Conservation (phyloP, 2,797 vertebrate species). For the Microctenopoma lineatum region DNA sequence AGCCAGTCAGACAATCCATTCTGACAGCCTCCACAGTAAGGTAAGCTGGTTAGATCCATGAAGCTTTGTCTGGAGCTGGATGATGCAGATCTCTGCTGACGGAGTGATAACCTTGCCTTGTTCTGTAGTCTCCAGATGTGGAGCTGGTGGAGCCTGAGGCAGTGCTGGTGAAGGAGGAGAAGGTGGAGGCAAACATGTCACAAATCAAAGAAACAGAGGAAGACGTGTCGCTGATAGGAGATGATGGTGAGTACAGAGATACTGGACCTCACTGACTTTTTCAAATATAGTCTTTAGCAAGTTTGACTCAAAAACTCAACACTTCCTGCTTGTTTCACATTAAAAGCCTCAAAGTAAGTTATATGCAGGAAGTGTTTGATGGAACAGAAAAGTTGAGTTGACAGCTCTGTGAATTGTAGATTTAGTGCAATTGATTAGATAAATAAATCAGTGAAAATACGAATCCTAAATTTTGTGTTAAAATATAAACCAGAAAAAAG, state of each 20-base stretch:
- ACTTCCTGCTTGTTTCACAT: too few species aligned
- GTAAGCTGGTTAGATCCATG: conserved; percentile 35
- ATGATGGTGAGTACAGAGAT: conserved; percentile 71
- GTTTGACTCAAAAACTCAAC: too few species aligned
- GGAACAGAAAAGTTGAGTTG: too few species aligned
- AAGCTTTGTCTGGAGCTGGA: neutral
- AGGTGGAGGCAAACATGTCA: conserved; percentile 55
- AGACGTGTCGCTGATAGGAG: conserved; percentile 67
- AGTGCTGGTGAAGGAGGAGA: conserved; percentile 78
- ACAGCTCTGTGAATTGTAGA: too few species aligned
- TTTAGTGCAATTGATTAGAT: too few species aligned
- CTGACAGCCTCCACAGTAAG: conserved; percentile 51
- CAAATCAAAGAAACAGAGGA: conserved; percentile 35
- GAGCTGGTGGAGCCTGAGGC: conserved; percentile 67
- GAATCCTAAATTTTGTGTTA: too few species aligned
- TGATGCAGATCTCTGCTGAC: conserved; percentile 7
- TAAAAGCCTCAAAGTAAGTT: too few species aligned
- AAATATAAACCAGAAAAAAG: too few species aligned
- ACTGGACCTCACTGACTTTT: too few species aligned
- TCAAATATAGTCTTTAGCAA: too few species aligned
- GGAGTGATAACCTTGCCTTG: neutral
- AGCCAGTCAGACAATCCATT: conserved; percentile 4
- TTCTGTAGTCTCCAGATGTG: conserved; percentile 72
- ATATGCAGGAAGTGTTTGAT: too few species aligned
- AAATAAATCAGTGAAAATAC: too few species aligned